Conservation (phyloP, 2,113 vertebrate genomes). For the Fulica atra region DNA sequence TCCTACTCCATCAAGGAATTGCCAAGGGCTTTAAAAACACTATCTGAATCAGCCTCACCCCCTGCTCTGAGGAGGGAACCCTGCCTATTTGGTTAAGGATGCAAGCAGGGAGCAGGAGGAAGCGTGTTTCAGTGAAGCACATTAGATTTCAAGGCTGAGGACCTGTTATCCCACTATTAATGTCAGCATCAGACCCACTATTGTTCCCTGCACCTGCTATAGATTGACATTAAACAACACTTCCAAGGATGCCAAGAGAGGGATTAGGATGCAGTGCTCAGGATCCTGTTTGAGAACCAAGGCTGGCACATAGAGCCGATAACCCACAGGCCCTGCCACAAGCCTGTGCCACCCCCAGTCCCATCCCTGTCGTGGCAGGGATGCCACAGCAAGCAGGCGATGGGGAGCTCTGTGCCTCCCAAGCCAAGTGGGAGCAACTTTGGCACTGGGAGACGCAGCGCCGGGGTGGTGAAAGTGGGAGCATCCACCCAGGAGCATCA, state of each 20-base stretch:
- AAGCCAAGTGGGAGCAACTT: not conserved
- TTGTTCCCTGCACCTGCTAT: accelerated
- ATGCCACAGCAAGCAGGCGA: accelerated
- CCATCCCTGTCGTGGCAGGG: not conserved
- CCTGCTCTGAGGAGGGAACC: not conserved
- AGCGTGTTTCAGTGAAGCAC: not conserved
- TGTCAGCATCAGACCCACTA: not conserved
- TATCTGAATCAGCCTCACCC: not conserved
- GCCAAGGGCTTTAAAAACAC: not conserved
- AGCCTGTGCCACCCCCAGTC: not conserved
- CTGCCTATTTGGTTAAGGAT: not conserved
- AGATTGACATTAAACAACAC: not conserved
- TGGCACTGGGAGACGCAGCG: accelerated
- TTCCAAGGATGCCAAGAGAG: not conserved
- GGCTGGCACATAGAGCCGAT: not conserved
- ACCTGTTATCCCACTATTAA: not conserved
- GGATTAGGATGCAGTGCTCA: accelerated
- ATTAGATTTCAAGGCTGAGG: not conserved
- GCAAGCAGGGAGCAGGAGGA: not conserved
- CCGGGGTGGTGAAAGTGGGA: not conserved
- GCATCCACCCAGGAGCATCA: accelerated
- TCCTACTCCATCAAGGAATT: not conserved
- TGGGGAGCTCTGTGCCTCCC: not conserved
- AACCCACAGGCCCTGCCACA: not conserved
- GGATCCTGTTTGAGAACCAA: not conserved